phyloP scores from a whole-genome alignment of 2,888 invertebrate species.

The Junonia oenone region DNA sequence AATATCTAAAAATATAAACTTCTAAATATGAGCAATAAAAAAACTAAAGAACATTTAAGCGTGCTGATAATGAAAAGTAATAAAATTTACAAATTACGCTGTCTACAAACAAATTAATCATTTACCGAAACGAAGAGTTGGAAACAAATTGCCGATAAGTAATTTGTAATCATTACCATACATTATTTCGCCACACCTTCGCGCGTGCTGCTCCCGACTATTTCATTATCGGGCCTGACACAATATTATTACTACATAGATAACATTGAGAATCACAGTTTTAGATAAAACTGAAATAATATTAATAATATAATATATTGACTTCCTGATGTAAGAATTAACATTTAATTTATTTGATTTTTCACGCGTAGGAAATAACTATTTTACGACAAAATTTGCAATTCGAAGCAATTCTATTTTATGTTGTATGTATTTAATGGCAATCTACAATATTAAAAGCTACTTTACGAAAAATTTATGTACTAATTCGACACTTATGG shows the following conservation, averaged over 20 bases:
- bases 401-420: no score
- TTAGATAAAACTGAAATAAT: constrained; percentile 22
- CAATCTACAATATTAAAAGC: no score
- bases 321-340: constrained; percentile 7
- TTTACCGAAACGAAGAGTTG: background rate
- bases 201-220: constrained; percentile 15
- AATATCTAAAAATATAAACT: no score
- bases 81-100: background rate
- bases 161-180: constrained; percentile 8
- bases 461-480: no score
- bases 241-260: constrained; percentile 13
- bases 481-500: background rate
- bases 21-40: no score
- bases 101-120: background rate
- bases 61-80: background rate
- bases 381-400: no score
- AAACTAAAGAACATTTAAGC: background rate
- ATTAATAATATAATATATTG: background rate
- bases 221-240: constrained; percentile 16
- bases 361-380: background rate
- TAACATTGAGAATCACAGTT: background rate
- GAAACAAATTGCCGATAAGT: background rate
- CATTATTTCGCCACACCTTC: constrained; percentile 10
- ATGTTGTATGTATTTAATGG: no score
- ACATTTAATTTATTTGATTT: background rate